phyloP scores from a whole-genome alignment of 2,797 vertebrate genomes.

The Molossus molossus region DNA sequence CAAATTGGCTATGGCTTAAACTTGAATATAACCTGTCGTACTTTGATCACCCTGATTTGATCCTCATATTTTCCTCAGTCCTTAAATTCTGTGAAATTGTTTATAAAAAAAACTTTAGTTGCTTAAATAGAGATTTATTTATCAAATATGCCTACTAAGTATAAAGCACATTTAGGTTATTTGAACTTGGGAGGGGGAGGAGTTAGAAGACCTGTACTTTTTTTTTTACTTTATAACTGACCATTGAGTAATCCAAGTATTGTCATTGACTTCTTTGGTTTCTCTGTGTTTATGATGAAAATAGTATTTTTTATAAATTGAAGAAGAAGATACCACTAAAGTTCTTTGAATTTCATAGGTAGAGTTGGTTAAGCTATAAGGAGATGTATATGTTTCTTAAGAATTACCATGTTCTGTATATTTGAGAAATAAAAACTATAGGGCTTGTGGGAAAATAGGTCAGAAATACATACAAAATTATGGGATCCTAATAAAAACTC shows the following conservation, averaged over 20 bases:
- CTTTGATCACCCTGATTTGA: neutral
- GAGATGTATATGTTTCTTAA: neutral
- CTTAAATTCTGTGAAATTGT: constrained; percentile 5
- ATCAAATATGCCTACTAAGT: neutral
- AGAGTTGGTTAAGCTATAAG: constrained; percentile 32
- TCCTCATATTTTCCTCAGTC: constrained; percentile 48
- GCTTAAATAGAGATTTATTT: constrained; percentile 6
- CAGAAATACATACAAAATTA: constrained; percentile 12
- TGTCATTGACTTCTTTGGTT: constrained; percentile 54
- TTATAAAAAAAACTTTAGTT: neutral
- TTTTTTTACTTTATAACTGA: neutral
- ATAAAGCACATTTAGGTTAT: constrained; percentile 14
- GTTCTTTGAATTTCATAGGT: constrained; percentile 55
- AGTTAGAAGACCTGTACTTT: neutral
- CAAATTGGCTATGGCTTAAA: constrained; percentile 37
- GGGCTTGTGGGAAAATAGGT: constrained; percentile 27
- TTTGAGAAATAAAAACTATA: constrained; percentile 52
- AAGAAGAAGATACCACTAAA: constrained; percentile 16
- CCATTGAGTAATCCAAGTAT: constrained; percentile 36
- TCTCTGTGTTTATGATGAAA: constrained; percentile 43
- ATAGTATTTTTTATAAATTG: constrained; percentile 26
- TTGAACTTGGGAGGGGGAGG: neutral
- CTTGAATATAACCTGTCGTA: neutral
- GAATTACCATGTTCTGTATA: constrained; percentile 28
- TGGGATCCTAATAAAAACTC: constrained; percentile 51